phyloP scores from a whole-genome alignment of 1,140 invertebrate species.

The Bombus waltoni region DNA sequence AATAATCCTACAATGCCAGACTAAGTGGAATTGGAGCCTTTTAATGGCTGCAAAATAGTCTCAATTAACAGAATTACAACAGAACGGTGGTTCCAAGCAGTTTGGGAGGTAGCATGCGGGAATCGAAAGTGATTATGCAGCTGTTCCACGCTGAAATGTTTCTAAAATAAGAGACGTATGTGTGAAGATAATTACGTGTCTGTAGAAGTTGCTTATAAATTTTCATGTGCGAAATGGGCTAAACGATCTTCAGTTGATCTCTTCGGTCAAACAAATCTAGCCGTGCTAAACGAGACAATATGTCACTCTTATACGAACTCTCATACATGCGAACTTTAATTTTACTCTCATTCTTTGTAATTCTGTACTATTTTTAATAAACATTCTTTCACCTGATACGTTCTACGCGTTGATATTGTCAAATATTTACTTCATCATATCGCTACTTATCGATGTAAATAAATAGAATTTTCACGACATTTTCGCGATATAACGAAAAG shows the following conservation, averaged over 20 bases:
- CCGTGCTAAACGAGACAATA: too few species aligned
- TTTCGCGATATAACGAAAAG: neutral
- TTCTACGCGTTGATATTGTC: too few species aligned
- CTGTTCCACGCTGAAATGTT: neutral
- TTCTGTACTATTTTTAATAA: neutral
- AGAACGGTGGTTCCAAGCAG: neutral
- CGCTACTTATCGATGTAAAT: neutral
- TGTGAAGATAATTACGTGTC: neutral
- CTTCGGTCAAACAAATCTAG: neutral
- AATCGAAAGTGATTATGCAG: conserved; percentile 21
- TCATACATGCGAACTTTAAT: neutral
- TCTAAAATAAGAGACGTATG: conserved; percentile 25
- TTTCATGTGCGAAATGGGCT: conserved; percentile 17
- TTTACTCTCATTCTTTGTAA: neutral
- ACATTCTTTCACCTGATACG: too few species aligned
- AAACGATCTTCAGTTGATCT: neutral
- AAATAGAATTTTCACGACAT: neutral
- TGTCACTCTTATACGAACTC: neutral
- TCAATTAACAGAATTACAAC: neutral
- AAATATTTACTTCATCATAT: neutral
- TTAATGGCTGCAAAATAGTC: neutral
- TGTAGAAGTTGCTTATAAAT: neutral
- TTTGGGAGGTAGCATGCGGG: neutral
- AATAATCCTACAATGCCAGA: neutral
- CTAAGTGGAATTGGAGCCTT: neutral